Conservation (phyloP, 1,140 invertebrate genomes). For the Araneus ventricosus region DNA sequence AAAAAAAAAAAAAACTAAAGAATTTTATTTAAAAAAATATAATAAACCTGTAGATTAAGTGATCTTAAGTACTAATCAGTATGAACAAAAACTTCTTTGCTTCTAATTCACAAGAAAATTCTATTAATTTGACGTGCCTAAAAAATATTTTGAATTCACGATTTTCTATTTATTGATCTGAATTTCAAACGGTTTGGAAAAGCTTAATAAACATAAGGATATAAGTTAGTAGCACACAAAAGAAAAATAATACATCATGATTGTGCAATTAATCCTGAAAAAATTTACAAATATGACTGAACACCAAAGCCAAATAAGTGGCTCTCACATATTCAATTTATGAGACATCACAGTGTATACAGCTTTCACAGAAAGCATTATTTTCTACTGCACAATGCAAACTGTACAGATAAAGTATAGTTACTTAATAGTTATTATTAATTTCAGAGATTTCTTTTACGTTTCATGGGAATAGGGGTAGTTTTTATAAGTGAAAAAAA, state of each 20-base stretch:
- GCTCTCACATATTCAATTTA: conserved; percentile 59
- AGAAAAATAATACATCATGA: conserved; percentile 65
- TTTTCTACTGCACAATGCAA: conserved; percentile 64
- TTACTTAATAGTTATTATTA: not conserved
- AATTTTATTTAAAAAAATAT: not conserved
- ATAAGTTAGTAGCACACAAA: conserved; percentile 23
- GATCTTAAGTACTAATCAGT: not conserved
- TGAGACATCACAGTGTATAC: conserved; percentile 73
- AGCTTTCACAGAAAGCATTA: conserved; percentile 75
- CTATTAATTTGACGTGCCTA: too few relatives aligned
- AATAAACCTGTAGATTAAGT: not conserved
- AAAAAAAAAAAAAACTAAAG: not conserved
- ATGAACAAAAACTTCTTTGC: not conserved
- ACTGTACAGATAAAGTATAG: conserved; percentile 61
- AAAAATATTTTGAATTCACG: not conserved
- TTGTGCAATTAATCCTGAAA: conserved; percentile 71
- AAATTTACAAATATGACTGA: conserved; percentile 72
- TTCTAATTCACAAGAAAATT: not conserved
- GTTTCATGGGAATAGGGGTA: too few relatives aligned
- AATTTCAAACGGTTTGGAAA: not conserved
- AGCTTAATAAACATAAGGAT: not conserved
- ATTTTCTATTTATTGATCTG: not conserved
- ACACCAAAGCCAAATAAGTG: conserved; percentile 66
- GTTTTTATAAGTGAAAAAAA: not conserved
- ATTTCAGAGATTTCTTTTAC: too few relatives aligned